Evolutionary conservation across 2,888 invertebrate genomes (phyloP).

Genomic region (Agrochola circellaris): DNA sequence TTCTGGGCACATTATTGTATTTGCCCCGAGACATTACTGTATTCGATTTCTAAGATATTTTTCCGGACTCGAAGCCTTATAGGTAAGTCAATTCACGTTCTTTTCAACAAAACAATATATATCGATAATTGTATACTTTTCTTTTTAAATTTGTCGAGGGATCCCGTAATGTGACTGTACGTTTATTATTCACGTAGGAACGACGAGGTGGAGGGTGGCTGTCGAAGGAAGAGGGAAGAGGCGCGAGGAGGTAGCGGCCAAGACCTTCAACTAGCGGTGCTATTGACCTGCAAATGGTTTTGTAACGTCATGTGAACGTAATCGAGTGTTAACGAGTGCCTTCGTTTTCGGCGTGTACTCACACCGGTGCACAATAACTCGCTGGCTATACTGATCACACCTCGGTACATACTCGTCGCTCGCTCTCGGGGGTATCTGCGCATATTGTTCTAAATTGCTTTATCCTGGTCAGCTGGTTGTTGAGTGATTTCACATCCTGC

Average conservation of each 20-base stretch:
- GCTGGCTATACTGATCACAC: conserved; percentile 50
- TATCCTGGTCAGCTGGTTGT: conserved; percentile 72
- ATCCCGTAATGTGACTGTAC: conserved; percentile 21
- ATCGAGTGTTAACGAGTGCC: conserved; percentile 69
- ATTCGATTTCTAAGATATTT: not conserved
- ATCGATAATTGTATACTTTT: not conserved
- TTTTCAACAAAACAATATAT: not conserved
- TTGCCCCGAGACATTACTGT: too few species aligned
- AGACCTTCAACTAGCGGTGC: conserved; percentile 84
- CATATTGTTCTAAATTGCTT: conserved; percentile 77
- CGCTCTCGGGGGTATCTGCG: conserved; percentile 54
- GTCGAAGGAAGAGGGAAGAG: conserved; percentile 64
- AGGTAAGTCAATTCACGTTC: not conserved
- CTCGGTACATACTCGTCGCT: conserved; percentile 43
- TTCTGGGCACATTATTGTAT: too few species aligned
- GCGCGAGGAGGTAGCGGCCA: conserved; percentile 72
- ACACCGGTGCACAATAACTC: conserved; percentile 43
- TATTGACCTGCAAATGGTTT: conserved; percentile 81
- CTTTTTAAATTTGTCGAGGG: not conserved
- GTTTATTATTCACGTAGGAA: conserved; percentile 54
- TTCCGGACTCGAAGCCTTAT: not conserved
- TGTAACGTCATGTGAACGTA: conserved; percentile 71
- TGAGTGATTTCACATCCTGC: conserved; percentile 62
- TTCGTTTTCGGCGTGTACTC: conserved; percentile 60
- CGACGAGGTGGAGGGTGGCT: conserved; percentile 63